These are phyloP conservation scores for Leucoma salicis DNA, from an alignment of 2,888 invertebrate species.

Conservation along the genomic window DNA sequence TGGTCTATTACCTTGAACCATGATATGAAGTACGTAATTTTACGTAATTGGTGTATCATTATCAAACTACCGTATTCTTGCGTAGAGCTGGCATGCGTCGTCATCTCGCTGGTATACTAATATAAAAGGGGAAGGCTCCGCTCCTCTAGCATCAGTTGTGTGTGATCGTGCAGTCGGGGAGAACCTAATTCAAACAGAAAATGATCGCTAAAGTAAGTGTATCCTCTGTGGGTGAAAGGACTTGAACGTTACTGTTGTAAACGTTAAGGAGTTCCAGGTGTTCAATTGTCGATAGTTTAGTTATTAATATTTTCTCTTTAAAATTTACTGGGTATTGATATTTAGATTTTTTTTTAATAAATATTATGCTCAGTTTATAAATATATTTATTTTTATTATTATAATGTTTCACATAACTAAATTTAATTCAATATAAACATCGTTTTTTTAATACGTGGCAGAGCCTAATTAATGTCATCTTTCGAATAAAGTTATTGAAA, in stretches of 20 bases:
- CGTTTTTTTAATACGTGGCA: too few relatives aligned
- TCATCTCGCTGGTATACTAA: slow-evolving; percentile 69
- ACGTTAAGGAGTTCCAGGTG: too few relatives aligned
- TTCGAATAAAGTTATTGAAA: too few relatives aligned
- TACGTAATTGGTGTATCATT: slow-evolving; percentile 77
- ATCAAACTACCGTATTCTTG: slow-evolving; percentile 79
- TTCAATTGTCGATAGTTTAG: too few relatives aligned
- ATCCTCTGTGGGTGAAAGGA: slow-evolving; percentile 63
- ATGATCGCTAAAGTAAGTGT: slow-evolving; percentile 80
- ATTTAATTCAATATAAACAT: too few relatives aligned
- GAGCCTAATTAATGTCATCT: too few relatives aligned
- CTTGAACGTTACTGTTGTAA: slow-evolving; percentile 18
- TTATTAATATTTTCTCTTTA: too few relatives aligned
- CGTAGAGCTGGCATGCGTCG: slow-evolving; percentile 61
- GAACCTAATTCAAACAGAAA: slow-evolving; percentile 74
- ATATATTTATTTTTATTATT: too few relatives aligned
- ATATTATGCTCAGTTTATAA: not conserved
- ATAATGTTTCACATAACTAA: too few relatives aligned
- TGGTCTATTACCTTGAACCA: slow-evolving; percentile 72
- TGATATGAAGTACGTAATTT: slow-evolving; percentile 61
- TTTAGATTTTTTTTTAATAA: not conserved
- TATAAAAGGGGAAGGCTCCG: slow-evolving; percentile 70
- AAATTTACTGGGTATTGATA: too few relatives aligned
- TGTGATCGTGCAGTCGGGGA: slow-evolving; percentile 76
- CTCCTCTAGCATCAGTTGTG: slow-evolving; percentile 73